Conservation (phyloP, 2,113 vertebrate genomes). For the Dicrurus megarhynchus region DNA sequence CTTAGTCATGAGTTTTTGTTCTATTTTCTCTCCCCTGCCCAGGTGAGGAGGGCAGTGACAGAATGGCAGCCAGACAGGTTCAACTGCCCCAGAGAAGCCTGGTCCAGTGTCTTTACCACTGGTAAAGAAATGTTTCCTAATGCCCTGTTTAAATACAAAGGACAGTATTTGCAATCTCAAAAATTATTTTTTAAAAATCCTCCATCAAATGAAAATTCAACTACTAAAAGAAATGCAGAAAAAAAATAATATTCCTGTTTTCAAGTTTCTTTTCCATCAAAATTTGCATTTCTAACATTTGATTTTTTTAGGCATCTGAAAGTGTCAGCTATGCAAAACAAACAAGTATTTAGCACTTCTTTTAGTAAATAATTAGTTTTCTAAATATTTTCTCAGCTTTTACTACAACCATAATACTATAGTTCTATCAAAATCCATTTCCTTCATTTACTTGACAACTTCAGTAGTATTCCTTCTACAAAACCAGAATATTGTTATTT, state of each 20-base stretch:
- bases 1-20: background rate
- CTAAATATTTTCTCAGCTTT: background rate
- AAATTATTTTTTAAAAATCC: background rate
- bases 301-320: background rate
- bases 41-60: background rate
- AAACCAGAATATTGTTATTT: background rate
- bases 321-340: background rate
- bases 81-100: background rate
- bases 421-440: background rate
- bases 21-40: background rate
- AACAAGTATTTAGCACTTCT: background rate
- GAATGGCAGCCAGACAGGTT: background rate
- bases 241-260: background rate
- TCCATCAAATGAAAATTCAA: background rate
- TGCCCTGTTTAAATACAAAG: background rate
- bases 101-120: background rate
- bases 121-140: background rate
- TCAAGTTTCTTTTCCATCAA: background rate
- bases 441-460: background rate
- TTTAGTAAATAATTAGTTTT: background rate
- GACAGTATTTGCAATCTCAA: background rate
- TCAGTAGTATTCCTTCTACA: background rate
- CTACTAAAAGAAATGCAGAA: background rate
- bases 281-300: background rate
- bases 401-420: background rate